Conservation (phyloP, 2,113 vertebrate genomes). For the Odocoileus virginianus region DNA sequence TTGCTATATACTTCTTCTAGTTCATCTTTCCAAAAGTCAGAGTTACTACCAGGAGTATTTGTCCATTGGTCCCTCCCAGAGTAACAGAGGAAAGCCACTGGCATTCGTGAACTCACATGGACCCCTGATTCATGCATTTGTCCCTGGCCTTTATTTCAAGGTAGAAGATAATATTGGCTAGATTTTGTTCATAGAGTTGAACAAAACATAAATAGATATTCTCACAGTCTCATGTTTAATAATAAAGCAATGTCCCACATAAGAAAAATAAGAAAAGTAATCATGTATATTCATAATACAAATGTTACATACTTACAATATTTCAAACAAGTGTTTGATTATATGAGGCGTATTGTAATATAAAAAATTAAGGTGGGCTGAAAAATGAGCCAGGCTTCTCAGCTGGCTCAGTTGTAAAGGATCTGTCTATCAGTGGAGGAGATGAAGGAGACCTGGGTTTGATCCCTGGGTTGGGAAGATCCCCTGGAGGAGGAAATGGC, state of each 20-base stretch:
- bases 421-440: neutral
- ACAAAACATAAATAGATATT: neutral
- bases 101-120: neutral
- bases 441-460: neutral
- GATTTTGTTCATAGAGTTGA: neutral
- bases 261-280: neutral
- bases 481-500: neutral
- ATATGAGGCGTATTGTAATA: neutral
- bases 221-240: neutral
- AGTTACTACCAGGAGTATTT: neutral
- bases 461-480: neutral
- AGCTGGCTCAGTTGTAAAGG: neutral
- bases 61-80: neutral
- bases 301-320: neutral
- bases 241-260: neutral
- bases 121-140: neutral
- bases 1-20: neutral
- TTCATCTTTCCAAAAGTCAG: neutral
- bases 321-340: neutral
- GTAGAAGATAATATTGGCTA: neutral
- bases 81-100: neutral
- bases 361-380: neutral
- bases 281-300: neutral
- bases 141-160: neutral
- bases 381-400: neutral